Percentiles rank a stretch among this genome's conserved stretches.
phyloP scores from a whole-genome alignment of 2,797 vertebrate species.

The Chelonia mydas region DNA sequence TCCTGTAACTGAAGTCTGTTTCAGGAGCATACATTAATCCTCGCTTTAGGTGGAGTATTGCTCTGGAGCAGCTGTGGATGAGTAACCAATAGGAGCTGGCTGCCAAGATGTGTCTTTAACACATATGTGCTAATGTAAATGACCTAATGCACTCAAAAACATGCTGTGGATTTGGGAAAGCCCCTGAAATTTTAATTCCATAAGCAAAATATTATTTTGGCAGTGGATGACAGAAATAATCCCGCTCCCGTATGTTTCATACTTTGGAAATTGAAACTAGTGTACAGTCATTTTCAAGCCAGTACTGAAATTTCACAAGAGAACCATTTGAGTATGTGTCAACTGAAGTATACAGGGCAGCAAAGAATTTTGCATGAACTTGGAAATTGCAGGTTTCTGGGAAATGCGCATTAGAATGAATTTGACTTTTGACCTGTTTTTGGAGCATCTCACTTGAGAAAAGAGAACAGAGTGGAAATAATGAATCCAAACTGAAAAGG shows the following conservation, averaged over 20 bases:
- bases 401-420: background rate
- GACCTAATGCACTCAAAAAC: slow-evolving; percentile 70
- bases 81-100: slow-evolving; percentile 44
- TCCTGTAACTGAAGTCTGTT: slow-evolving; percentile 23
- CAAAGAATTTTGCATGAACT: background rate
- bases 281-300: slow-evolving; percentile 64
- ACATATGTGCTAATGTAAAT: slow-evolving; percentile 75
- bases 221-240: slow-evolving; percentile 80
- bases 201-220: slow-evolving; percentile 82
- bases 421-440: background rate
- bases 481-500: background rate
- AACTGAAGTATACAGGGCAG: background rate
- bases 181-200: slow-evolving; percentile 79
- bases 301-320: slow-evolving; percentile 50
- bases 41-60: slow-evolving; percentile 65
- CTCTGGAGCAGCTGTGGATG: background rate
- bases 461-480: background rate
- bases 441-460: background rate
- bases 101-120: slow-evolving; percentile 55
- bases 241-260: slow-evolving; percentile 79
- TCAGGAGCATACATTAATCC: slow-evolving; percentile 56
- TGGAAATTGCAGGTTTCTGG: background rate
- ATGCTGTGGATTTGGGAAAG: slow-evolving; percentile 78
- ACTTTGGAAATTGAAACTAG: slow-evolving; percentile 71
- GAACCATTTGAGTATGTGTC: slow-evolving; percentile 3